These are phyloP conservation scores for Salvelinus fontinalis DNA, from an alignment of 2,113 vertebrate species.

Conservation along the genomic window DNA sequence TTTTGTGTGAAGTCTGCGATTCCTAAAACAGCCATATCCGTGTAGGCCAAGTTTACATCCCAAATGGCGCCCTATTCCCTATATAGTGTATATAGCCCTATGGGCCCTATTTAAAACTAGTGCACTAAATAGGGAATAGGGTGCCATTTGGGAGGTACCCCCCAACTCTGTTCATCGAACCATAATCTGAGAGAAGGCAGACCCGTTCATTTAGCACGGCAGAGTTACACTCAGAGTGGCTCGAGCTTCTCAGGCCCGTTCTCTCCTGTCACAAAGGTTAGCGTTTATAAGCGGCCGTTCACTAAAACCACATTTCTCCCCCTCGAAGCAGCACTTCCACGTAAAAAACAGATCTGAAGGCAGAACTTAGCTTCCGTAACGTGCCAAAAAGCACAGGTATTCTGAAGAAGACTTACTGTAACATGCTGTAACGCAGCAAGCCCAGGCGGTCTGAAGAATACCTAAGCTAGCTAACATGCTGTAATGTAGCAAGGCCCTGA, in stretches of 20 bases:
- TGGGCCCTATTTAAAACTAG: too few relatives aligned
- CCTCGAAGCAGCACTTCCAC: constrained; percentile 54
- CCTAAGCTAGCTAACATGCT: too few relatives aligned
- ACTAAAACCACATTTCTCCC: constrained; percentile 56
- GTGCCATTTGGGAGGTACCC: too few relatives aligned
- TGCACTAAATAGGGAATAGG: too few relatives aligned
- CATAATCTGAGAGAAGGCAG: not conserved
- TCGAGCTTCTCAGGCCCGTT: constrained; percentile 60
- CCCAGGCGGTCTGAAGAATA: too few relatives aligned
- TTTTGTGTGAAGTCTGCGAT: constrained; percentile 5
- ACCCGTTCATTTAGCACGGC: not conserved
- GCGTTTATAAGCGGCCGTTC: constrained; percentile 14
- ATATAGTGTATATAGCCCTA: too few relatives aligned
- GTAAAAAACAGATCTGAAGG: constrained; percentile 64
- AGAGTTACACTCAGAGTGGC: constrained; percentile 31
- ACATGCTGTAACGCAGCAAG: constrained; percentile 11
- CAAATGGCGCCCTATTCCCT: constrained; percentile 18
- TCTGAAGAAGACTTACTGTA: too few relatives aligned
- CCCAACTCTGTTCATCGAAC: not conserved
- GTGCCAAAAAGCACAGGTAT: too few relatives aligned
- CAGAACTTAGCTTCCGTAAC: constrained; percentile 12
- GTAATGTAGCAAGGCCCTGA: too few relatives aligned
- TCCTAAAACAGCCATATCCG: constrained; percentile 28
- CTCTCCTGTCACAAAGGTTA: constrained; percentile 52
- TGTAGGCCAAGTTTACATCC: constrained; percentile 24